phyloP scores from a whole-genome alignment of 92 coral and sea anemone genomes.

The Anthopleura xanthogrammica region DNA sequence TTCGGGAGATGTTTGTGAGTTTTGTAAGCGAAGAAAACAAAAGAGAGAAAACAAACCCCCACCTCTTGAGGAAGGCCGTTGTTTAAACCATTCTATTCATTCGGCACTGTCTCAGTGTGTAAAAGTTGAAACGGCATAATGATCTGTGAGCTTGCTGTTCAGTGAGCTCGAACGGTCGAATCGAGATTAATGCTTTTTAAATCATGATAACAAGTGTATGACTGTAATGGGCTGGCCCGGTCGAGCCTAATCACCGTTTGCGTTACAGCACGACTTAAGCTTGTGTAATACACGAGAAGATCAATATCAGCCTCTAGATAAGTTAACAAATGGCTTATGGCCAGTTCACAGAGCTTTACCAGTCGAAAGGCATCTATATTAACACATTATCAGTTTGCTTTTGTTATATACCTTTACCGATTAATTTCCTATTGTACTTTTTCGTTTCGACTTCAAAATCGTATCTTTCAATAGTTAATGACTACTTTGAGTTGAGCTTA shows the following conservation, averaged over 20 bases:
- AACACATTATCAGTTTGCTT: neutral
- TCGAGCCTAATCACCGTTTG: neutral
- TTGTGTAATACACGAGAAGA: neutral
- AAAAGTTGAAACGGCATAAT: neutral
- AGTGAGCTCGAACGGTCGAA: neutral
- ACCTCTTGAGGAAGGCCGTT: neutral
- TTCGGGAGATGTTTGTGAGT: neutral
- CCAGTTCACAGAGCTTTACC: neutral
- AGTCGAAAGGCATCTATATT: neutral
- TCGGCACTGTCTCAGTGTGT: neutral
- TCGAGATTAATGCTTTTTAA: neutral
- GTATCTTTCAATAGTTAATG: neutral
- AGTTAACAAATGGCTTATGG: neutral
- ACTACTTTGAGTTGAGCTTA: neutral
- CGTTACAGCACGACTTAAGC: neutral
- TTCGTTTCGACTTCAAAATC: slow-evolving; percentile 9
- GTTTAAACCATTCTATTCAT: neutral
- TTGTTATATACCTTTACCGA: neutral
- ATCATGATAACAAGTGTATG: neutral
- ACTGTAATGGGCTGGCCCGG: neutral
- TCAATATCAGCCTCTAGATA: neutral
- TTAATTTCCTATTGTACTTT: neutral
- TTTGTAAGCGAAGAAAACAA: neutral
- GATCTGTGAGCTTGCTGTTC: neutral
- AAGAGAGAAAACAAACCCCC: neutral